Evolutionary conservation across 2,888 invertebrate genomes (phyloP).

Genomic region (Sisyra nigra): DNA sequence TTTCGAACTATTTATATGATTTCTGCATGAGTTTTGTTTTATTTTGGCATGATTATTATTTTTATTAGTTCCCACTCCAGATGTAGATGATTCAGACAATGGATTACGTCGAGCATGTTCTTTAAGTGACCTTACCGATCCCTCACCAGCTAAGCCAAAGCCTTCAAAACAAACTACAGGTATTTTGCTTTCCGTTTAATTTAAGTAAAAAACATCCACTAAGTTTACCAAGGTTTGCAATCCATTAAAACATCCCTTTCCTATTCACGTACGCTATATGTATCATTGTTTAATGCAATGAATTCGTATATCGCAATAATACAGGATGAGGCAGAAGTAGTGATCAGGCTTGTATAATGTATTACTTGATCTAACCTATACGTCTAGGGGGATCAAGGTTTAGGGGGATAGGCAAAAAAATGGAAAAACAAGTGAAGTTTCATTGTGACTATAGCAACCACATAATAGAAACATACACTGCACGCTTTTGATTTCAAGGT

Average conservation of each 20-base stretch:
- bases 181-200: constrained; percentile 8
- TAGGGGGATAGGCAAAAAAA: no score
- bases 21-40: constrained; percentile 4
- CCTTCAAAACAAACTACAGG: constrained; percentile 11
- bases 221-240: neutral
- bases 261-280: no score
- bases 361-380: no score
- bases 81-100: constrained; percentile 27
- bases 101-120: constrained; percentile 68
- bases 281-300: no score
- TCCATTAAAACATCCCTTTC: neutral
- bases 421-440: no score
- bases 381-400: no score
- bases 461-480: no score
- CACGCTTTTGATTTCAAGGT: no score
- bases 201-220: neutral
- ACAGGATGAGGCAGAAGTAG: no score
- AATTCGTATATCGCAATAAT: no score
- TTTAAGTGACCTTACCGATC: constrained; percentile 46
- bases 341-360: no score
- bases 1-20: neutral
- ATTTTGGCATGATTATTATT: constrained; percentile 10
- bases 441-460: no score
- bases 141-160: constrained; percentile 21
- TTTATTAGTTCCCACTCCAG: constrained; percentile 23